Evolutionary conservation across 2,797 vertebrate genomes (phyloP).

Genomic region (Periparus ater): DNA sequence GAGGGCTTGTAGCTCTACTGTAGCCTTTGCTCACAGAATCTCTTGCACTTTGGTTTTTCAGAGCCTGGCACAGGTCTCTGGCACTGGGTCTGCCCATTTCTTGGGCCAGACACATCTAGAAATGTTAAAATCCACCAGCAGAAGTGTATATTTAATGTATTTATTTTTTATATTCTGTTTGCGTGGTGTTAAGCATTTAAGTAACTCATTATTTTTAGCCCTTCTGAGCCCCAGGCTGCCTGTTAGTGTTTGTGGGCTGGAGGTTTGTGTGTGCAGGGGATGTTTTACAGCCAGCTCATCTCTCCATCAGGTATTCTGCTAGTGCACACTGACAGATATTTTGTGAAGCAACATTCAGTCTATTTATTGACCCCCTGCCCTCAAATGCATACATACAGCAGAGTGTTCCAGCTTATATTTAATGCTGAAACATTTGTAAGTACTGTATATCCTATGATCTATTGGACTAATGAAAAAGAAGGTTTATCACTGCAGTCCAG

Average conservation of each 20-base stretch:
- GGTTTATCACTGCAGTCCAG: conserved; percentile 76
- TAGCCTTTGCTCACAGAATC: neutral
- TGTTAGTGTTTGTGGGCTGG: neutral
- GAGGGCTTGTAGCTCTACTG: neutral
- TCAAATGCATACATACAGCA: conserved; percentile 45
- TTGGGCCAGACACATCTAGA: neutral
- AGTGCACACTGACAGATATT: conserved; percentile 59
- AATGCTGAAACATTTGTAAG: conserved; percentile 68
- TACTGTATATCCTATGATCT: conserved; percentile 75
- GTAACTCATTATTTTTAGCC: neutral
- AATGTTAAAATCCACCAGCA: neutral
- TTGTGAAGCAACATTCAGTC: conserved; percentile 45
- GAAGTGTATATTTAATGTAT: neutral
- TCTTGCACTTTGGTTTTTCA: neutral
- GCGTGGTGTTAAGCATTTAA: neutral
- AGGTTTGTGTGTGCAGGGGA: neutral
- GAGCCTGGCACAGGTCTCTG: neutral
- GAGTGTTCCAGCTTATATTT: conserved; percentile 54
- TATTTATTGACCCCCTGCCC: conserved; percentile 68
- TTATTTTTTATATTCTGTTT: neutral
- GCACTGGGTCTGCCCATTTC: neutral
- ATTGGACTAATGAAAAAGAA: conserved; percentile 76
- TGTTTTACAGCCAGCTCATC: conserved; percentile 44
- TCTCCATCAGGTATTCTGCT: conserved; percentile 60
- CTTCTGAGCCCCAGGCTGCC: neutral